phyloP scores from a whole-genome alignment of 1,140 invertebrate genomes.

The Fopius arisanus region DNA sequence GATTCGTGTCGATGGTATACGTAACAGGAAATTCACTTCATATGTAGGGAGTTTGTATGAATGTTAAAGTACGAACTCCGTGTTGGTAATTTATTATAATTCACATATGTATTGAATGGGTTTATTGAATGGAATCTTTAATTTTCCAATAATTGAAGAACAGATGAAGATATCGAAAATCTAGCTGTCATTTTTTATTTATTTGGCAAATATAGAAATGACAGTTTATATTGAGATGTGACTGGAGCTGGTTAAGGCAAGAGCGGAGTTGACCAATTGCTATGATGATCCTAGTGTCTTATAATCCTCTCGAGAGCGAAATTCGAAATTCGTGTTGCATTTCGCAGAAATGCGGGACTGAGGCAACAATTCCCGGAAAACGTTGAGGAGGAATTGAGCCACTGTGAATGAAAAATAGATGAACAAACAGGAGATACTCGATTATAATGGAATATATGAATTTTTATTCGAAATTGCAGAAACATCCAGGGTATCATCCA shows the following conservation, averaged over 20 bases:
- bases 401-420: neutral
- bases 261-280: neutral
- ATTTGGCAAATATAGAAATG: neutral
- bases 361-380: neutral
- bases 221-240: neutral
- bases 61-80: neutral
- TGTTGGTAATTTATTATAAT: neutral
- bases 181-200: neutral
- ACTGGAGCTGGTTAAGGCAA: neutral
- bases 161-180: neutral
- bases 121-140: neutral
- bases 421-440: no score
- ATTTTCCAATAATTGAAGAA: neutral
- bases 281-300: neutral
- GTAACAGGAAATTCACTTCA: conserved; percentile 1
- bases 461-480: conserved; percentile 41
- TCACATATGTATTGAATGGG: neutral
- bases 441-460: neutral
- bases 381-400: neutral
- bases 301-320: neutral
- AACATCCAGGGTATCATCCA: conserved; percentile 66
- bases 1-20: neutral
- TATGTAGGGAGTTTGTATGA: neutral
- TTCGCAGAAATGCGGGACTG: neutral
- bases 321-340: neutral